Conservation (phyloP, 2,888 invertebrate species). For the Eledone cirrhosa region DNA sequence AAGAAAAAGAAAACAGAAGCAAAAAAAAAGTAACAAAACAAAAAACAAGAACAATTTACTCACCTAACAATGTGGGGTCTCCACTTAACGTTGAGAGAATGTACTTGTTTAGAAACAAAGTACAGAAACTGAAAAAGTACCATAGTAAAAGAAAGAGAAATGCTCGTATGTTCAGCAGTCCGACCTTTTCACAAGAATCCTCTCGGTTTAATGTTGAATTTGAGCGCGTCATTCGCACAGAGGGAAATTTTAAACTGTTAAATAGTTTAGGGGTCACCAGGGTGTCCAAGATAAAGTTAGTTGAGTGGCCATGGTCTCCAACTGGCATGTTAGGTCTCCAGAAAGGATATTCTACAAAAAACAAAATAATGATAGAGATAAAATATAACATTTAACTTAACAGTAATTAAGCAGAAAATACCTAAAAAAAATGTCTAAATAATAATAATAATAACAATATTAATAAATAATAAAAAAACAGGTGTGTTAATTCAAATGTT, state of each 20-base stretch:
- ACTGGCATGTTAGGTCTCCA: slow-evolving; percentile 22
- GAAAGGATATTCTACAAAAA: not conserved
- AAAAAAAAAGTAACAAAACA: not conserved
- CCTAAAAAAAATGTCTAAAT: too few relatives aligned
- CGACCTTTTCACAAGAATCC: slow-evolving; percentile 43
- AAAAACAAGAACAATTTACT: slow-evolving; percentile 33
- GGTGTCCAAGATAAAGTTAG: not conserved
- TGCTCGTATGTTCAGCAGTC: slow-evolving; percentile 55
- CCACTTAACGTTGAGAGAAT: slow-evolving; percentile 78
- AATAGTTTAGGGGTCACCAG: slow-evolving; percentile 18
- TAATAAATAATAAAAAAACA: too few relatives aligned
- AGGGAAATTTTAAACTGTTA: not conserved
- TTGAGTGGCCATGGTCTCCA: slow-evolving; percentile 9
- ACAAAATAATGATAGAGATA: not conserved
- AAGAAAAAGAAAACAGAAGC: too few relatives aligned
- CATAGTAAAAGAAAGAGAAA: slow-evolving; percentile 70
- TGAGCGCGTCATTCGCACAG: slow-evolving; percentile 23
- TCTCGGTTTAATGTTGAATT: slow-evolving; percentile 34
- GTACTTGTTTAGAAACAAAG: slow-evolving; percentile 81
- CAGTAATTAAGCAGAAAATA: too few relatives aligned
- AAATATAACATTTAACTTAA: not conserved
- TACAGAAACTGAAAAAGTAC: slow-evolving; percentile 82
- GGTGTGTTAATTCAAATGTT: too few relatives aligned
- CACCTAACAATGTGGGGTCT: slow-evolving; percentile 79
- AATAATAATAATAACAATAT: too few relatives aligned